Conservation (phyloP, 2,888 invertebrate genomes). For the Oscheius myriophilus region DNA sequence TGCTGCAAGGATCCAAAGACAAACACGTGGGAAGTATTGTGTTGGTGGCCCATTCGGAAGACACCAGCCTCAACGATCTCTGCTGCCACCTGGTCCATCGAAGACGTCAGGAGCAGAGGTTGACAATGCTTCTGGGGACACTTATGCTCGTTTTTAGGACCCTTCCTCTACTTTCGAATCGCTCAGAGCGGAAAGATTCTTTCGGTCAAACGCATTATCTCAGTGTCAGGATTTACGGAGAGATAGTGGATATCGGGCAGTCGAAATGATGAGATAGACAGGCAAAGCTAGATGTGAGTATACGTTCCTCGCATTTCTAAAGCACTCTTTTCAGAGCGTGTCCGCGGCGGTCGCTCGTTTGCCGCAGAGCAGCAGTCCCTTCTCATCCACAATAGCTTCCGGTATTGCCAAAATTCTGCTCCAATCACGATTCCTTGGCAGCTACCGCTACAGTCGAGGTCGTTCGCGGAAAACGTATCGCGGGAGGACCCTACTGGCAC, state of each 20-base stretch:
- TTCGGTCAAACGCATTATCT: slow-evolving; percentile 97
- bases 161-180: slow-evolving; percentile 90
- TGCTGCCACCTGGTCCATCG: slow-evolving; percentile 89
- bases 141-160: slow-evolving; percentile 75
- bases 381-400: slow-evolving; percentile 28
- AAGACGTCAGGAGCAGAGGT: slow-evolving; percentile 67
- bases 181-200: slow-evolving; percentile 82
- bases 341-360: slow-evolving; percentile 1
- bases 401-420: not conserved
- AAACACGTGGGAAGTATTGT: slow-evolving; percentile 92
- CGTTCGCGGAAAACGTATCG: slow-evolving; percentile 78
- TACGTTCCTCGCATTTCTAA: too few relatives aligned
- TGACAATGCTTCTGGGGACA: not conserved
- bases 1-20: slow-evolving; percentile 92
- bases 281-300: not conserved
- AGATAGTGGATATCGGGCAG: slow-evolving; percentile 74
- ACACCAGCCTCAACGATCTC: slow-evolving; percentile 90
- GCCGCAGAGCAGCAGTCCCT: slow-evolving; percentile 29
- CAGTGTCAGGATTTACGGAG: slow-evolving; percentile 93
- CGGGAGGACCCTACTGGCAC: slow-evolving; percentile 84
- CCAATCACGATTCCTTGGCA: not conserved
- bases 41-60: slow-evolving; percentile 87
- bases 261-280: slow-evolving; percentile 22
- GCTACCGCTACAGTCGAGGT: slow-evolving; percentile 10
- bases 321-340: not conserved